Base-by-base conservation (phyloP, 92 coral and sea anemone genomes). In the Desmophyllum pertusum region DNA sequence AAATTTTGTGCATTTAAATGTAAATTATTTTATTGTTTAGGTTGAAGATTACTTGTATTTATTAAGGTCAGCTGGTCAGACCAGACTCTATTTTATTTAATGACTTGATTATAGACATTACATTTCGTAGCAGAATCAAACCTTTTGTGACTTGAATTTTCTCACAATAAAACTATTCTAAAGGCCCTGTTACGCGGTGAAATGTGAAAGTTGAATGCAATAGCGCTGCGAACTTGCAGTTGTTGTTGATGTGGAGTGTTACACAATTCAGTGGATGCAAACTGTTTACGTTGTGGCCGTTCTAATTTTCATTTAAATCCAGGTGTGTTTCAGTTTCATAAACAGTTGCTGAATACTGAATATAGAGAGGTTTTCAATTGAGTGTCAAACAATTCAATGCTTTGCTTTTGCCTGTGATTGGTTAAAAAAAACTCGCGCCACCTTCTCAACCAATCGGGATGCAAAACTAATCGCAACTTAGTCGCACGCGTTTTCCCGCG, bases 1-100 rank as follows among this genome's bases (percentile, higher is more conserved):
- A 38, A 77, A 40, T 59, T 36, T 66, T 39, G 14, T 57, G 81
- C 51, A 77, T 61, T 37, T 77, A 11, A 19, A 35, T 66, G 71
- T 36, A 66, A 66, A 66, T 66, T 66, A 66, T 66, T 66, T 66
- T 67, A 29, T 59, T 30, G 29, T 38, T 31, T 30, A 29, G 55
- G 43, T 29, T 66, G 75, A 37, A 69, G 51, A 68, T 37, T 51
- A 68, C 37, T 41, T 19, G 48, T 80, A 80, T 80, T 80, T 80
- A 80, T 80, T 68, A 43, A 68, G 84, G 75, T 80, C 76, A 48
- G 84, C 84, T 80, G 84, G 84, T 80, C 75, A 80, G 67, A 80
- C 84, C 84, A 52, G 51, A 27, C 27, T 0, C 18, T 42, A 33
- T 67, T 69, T 31, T 68, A 69, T 80, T 80, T 80, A 68, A 80